Conservation (phyloP, 2,113 vertebrate species). For the Xerus inauris region DNA sequence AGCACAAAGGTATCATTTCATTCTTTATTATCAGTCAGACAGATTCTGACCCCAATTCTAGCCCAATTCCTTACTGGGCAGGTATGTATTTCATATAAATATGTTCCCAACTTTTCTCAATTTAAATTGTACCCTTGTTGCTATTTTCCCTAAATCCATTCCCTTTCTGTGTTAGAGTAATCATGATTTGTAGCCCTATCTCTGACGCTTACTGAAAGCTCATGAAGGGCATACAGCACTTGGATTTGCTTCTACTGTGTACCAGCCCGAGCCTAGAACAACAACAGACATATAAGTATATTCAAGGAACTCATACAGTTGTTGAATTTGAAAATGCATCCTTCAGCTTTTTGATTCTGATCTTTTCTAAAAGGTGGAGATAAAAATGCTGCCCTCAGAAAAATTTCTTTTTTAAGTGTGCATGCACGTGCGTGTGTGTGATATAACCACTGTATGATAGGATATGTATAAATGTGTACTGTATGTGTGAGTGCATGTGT, state of each 20-base stretch:
- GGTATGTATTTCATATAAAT: background rate
- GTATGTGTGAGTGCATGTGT: background rate
- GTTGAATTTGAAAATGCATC: background rate
- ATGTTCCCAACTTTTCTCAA: background rate
- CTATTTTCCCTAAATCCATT: background rate
- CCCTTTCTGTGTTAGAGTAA: background rate
- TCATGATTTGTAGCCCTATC: background rate
- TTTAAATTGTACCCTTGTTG: background rate
- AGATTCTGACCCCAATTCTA: background rate
- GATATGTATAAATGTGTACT: background rate
- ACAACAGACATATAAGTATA: fast-evolving
- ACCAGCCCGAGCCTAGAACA: background rate
- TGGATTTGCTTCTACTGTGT: background rate
- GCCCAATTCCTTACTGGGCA: background rate
- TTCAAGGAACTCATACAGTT: background rate
- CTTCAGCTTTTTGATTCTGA: background rate
- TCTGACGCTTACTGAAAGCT: background rate
- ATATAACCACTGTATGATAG: background rate
- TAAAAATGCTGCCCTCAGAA: background rate
- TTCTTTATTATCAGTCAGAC: background rate
- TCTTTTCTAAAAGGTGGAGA: background rate
- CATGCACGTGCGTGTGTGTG: background rate
- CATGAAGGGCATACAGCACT: background rate
- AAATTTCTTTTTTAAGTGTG: background rate
- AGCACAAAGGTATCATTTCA: background rate